phyloP scores from a whole-genome alignment of 2,888 invertebrate genomes.

The Oxyteleia sp. region DNA sequence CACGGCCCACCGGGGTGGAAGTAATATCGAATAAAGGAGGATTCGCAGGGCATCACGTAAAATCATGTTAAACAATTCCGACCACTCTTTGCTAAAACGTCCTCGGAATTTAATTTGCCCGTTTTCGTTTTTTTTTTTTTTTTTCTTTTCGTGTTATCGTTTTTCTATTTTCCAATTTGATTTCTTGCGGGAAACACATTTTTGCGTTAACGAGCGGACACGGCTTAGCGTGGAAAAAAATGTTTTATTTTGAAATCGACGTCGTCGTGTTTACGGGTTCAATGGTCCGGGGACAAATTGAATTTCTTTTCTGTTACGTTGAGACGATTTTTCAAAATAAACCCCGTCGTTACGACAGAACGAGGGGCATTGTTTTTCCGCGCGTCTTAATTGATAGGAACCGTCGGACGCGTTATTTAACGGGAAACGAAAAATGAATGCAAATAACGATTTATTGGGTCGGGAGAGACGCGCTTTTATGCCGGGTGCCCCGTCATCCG shows the following conservation, averaged over 20 bases:
- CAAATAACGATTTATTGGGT: conserved; percentile 61
- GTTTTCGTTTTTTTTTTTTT: too few relatives aligned
- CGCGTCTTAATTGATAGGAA: conserved; percentile 55
- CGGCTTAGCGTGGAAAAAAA: too few relatives aligned
- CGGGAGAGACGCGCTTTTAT: conserved; percentile 12
- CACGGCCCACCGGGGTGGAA: conserved; percentile 25
- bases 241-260: too few relatives aligned
- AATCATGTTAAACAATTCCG: neutral
- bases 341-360: conserved; percentile 32
- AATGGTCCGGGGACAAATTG: conserved; percentile 25
- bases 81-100: too few relatives aligned
- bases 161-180: too few relatives aligned
- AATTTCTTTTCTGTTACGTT: conserved; percentile 35
- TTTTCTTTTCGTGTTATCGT: too few relatives aligned
- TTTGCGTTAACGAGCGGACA: too few relatives aligned
- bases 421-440: conserved; percentile 35
- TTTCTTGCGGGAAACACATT: too few relatives aligned
- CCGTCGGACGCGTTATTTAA: conserved; percentile 37
- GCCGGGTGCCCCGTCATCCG: conserved; percentile 23
- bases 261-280: too few relatives aligned
- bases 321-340: conserved; percentile 40
- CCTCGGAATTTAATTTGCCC: too few relatives aligned
- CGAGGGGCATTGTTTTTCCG: conserved; percentile 49
- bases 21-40: conserved; percentile 38
- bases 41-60: neutral